Conservation (phyloP, 2,797 vertebrate species). For the Dallia pectoralis region DNA sequence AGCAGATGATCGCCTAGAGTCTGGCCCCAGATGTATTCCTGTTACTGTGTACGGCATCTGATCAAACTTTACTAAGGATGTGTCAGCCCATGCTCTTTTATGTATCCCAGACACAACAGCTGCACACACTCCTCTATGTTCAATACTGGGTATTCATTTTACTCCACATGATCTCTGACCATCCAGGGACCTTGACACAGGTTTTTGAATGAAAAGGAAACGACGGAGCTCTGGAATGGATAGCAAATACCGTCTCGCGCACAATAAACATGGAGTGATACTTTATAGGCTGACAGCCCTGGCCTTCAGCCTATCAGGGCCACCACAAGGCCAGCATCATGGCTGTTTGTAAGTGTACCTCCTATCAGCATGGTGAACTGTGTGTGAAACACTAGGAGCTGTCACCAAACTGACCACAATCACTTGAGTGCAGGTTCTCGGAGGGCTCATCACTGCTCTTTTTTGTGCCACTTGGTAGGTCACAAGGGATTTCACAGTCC, state of each 20-base stretch:
- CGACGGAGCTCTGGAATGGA: constrained; percentile 6
- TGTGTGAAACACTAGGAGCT: constrained; percentile 4
- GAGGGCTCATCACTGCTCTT: neutral
- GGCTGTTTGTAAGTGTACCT: neutral
- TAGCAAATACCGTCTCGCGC: neutral
- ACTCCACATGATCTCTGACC: constrained; percentile 30
- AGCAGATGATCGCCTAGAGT: neutral
- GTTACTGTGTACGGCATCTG: too few relatives aligned
- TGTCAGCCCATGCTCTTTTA: neutral
- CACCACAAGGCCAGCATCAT: neutral
- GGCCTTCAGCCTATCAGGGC: neutral
- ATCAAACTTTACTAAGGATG: too few relatives aligned
- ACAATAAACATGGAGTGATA: neutral
- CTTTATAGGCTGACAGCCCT: neutral
- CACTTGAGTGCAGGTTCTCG: neutral
- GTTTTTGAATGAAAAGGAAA: constrained; percentile 36
- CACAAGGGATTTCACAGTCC: too few relatives aligned
- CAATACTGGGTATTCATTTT: constrained; percentile 18
- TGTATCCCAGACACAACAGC: neutral
- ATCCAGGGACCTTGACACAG: constrained; percentile 33
- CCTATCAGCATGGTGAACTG: neutral
- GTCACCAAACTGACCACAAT: neutral
- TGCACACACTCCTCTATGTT: neutral
- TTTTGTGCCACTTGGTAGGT: too few relatives aligned
- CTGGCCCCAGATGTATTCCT: neutral